Conservation (phyloP, 37 sponge, comb jelly and placozoan genomes). For the Dysidea cf. avara region DNA sequence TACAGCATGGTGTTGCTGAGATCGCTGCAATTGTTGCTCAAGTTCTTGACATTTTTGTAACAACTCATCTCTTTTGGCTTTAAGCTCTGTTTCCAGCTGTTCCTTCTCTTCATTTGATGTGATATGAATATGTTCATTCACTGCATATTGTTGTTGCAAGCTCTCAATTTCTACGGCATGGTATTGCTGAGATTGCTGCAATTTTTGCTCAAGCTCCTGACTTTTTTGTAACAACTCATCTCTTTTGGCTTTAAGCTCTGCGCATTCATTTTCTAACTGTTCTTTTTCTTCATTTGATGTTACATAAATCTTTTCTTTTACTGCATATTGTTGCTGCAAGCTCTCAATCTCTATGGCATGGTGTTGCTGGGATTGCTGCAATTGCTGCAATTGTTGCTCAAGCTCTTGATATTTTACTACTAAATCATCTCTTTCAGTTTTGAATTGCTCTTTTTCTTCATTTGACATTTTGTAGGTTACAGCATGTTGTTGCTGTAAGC, state of each 20-base stretch:
- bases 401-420: not conserved
- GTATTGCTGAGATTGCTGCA: too few species aligned
- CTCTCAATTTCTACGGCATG: slow-evolving; percentile 3
- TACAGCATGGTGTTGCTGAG: not conserved
- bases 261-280: not conserved
- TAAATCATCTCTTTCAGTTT: not conserved
- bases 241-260: not conserved
- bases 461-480: not conserved
- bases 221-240: not conserved
- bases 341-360: not conserved
- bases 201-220: not conserved
- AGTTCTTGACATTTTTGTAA: not conserved
- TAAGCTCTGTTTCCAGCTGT: slow-evolving; percentile 3
- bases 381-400: not conserved
- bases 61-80: not conserved
- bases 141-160: not conserved
- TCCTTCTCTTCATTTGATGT: not conserved
- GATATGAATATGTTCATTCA: not conserved
- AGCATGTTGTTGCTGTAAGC: not conserved
- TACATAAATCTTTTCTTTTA: slow-evolving; percentile 9
- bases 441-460: not conserved
- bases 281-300: not conserved
- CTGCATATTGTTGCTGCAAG: not conserved
- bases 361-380: not conserved
- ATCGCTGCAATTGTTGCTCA: too few species aligned